Base-by-base conservation (phyloP, 1,140 invertebrate species). In the Thalassaphorura encarpata region DNA sequence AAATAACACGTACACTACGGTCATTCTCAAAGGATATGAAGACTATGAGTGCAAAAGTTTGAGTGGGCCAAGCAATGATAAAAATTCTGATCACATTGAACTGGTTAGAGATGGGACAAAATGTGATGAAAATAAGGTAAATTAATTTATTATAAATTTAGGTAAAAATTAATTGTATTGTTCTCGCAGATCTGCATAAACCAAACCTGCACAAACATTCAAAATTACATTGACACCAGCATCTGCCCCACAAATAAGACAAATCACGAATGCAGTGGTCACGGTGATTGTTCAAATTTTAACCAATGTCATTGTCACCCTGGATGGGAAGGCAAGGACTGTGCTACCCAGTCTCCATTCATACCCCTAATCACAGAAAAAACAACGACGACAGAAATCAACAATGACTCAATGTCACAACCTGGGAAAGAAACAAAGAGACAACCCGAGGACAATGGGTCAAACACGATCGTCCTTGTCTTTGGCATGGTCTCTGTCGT, bases 401-500 rank as follows among this genome's bases (percentile, higher is more conserved):
- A 56, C 27, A 31, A 40, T n/a, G 52, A 64, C 36, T 67, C 58
- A 52, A 73, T 66, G 63, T 69, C 48, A 3, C 28, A 36, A 21
- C 46, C 46, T 46, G 48, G 47, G 29, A 46, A 58, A 39, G 36
- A 42, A 45, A 51, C 52, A 8, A 27, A 33, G 23, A 56, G 52
- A 28, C 47, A 52, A 15, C 52, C 39, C 61, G 75, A 78, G 89
- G 87, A 87, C 80, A 88, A 89, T 80, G 87, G 87, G 77, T 89
- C 86, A 75, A 89, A 89, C 82, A 90, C 88, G 77, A 85, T 90
- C 77, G 88, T 89, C 82, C 83, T 96, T 80, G 91, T 96, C 75
- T 87, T 85, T 80, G 89, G 91, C 77, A 85, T 97, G 79, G 93
- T 94, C 81, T 92, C 89, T 75, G 89, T 94, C 80, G 90, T 96